phyloP scores from a whole-genome alignment of 2,797 vertebrate genomes.

The Sebastes goodei region DNA sequence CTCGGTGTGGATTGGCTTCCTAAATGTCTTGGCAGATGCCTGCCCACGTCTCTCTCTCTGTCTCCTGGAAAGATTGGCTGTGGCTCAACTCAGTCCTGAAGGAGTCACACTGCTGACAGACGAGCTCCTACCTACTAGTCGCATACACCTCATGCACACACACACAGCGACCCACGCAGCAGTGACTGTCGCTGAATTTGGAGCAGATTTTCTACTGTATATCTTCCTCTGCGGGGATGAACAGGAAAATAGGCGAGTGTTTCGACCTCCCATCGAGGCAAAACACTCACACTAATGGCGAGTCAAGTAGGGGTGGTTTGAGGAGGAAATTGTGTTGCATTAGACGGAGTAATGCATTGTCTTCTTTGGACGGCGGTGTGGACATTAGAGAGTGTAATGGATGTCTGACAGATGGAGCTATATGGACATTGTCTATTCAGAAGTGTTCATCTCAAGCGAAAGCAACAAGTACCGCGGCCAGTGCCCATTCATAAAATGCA shows the following conservation, averaged over 20 bases:
- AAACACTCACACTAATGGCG: slow-evolving; percentile 63
- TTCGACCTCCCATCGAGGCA: slow-evolving; percentile 29
- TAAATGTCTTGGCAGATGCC: slow-evolving; percentile 67
- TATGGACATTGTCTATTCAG: neutral
- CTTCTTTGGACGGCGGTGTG: slow-evolving; percentile 1
- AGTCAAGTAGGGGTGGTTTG: slow-evolving; percentile 36
- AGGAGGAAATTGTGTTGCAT: slow-evolving; percentile 63
- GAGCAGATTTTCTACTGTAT: slow-evolving; percentile 26
- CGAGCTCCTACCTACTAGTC: slow-evolving; percentile 26
- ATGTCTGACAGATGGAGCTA: slow-evolving; percentile 23
- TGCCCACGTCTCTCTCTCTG: slow-evolving; percentile 61
- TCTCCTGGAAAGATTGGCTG: slow-evolving; percentile 61
- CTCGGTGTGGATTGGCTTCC: slow-evolving; percentile 33
- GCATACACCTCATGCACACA: neutral
- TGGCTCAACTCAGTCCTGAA: slow-evolving; percentile 43
- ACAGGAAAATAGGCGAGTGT: slow-evolving; percentile 11
- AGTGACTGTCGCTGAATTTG: slow-evolving; percentile 4
- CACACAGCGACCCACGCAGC: neutral
- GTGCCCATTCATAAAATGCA: slow-evolving; percentile 24
- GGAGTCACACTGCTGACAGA: slow-evolving; percentile 59
- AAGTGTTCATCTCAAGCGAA: neutral
- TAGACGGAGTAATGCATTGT: slow-evolving; percentile 42
- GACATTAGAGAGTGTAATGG: slow-evolving; percentile 36
- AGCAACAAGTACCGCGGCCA: slow-evolving; percentile 40
- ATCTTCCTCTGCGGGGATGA: neutral